These are phyloP conservation scores for Holothuria leucospilota DNA, from an alignment of 53 echinoderm and acorn worm species.

Conservation along the genomic window DNA sequence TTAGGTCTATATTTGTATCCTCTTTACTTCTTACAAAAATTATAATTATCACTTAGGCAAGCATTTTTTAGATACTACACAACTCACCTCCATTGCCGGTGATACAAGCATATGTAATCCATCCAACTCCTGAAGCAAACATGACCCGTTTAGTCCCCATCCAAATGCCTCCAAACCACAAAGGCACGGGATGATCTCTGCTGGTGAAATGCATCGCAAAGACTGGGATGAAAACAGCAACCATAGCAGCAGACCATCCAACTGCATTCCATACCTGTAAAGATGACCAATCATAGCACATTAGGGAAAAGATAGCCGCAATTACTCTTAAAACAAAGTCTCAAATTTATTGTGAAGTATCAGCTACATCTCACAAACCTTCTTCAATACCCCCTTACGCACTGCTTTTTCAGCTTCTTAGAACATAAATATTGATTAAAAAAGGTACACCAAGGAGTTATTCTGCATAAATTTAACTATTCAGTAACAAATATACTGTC, in stretches of 20 bases:
- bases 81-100: constrained; percentile 67
- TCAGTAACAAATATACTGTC: too few species aligned
- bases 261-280: not conserved
- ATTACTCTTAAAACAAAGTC: not conserved
- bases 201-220: constrained; percentile 33
- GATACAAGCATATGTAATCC: constrained; percentile 71
- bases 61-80: too few species aligned
- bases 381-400: too few species aligned
- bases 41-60: too few species aligned
- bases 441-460: too few species aligned
- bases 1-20: too few species aligned
- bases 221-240: constrained; percentile 3
- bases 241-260: constrained; percentile 26
- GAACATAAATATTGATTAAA: too few species aligned
- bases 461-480: too few species aligned
- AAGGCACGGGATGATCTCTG: constrained; percentile 16
- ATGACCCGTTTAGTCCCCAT: constrained; percentile 30
- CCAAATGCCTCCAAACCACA: constrained; percentile 26
- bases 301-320: not conserved
- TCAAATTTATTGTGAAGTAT: too few species aligned
- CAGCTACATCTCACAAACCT: not conserved
- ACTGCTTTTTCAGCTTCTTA: too few species aligned
- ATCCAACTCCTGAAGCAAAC: constrained; percentile 51
- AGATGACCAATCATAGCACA: not conserved
- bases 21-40: too few species aligned